These are phyloP conservation scores for Drosophila paramelanica DNA, from an alignment of 2,888 invertebrate genomes.

Conservation along the genomic window DNA sequence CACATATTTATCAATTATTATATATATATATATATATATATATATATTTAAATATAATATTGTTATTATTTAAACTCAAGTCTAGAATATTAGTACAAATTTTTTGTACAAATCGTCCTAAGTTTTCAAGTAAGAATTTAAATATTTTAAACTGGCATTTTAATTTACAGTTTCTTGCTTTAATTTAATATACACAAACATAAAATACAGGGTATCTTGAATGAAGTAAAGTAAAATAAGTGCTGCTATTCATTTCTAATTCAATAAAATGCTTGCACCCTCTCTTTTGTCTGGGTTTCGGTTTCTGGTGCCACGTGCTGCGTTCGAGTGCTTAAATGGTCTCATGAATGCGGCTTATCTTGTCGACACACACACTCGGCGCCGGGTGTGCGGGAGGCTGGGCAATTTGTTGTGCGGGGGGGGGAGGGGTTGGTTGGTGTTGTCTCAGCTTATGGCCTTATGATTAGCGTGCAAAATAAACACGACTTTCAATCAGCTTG, in stretches of 20 bases:
- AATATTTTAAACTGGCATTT: too few relatives aligned
- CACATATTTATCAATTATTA: too few relatives aligned
- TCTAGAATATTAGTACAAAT: too few relatives aligned
- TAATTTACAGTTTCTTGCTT: too few relatives aligned
- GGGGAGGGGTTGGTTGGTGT: neutral
- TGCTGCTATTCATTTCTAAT: conserved; percentile 33
- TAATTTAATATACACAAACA: too few relatives aligned
- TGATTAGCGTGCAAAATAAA: conserved; percentile 77
- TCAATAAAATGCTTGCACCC: conserved; percentile 41
- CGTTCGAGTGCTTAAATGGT: conserved; percentile 50
- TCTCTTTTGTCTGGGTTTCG: neutral
- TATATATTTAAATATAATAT: too few relatives aligned
- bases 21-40: too few relatives aligned
- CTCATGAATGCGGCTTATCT: conserved; percentile 77
- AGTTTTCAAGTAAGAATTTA: too few relatives aligned
- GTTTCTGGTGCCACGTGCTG: conserved; percentile 18
- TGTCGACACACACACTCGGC: conserved; percentile 61
- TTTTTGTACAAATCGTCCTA: too few relatives aligned
- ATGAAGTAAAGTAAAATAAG: neutral
- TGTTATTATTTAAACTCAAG: too few relatives aligned
- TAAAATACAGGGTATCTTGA: neutral
- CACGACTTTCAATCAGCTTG: conserved; percentile 40
- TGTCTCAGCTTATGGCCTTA: conserved; percentile 52
- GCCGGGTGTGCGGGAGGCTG: neutral
- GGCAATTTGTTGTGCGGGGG: too few relatives aligned